These are phyloP conservation scores for Drosophila sordidapex DNA, from an alignment of 2,888 invertebrate genomes.

Conservation along the genomic window DNA sequence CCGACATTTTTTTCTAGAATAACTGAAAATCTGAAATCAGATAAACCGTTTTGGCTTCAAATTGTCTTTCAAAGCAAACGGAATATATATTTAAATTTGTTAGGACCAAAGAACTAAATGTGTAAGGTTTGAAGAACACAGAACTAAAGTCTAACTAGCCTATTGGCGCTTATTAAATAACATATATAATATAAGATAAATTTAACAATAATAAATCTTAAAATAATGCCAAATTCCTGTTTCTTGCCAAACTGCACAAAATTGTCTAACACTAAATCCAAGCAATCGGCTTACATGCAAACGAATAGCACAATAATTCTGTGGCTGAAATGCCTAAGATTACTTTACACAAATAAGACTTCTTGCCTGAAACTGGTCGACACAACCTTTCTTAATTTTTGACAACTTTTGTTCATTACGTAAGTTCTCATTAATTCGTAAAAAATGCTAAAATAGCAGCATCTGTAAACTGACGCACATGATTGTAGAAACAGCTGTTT, in stretches of 20 bases:
- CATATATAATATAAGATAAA: neutral
- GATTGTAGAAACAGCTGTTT: constrained; percentile 22
- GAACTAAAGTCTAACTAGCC: neutral
- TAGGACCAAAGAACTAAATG: neutral
- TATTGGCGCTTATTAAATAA: neutral
- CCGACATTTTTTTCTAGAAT: neutral
- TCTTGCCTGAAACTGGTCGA: neutral
- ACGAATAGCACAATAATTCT: neutral
- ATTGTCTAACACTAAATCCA: neutral
- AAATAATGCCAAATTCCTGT: neutral
- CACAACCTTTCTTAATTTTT: neutral
- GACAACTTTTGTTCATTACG: neutral
- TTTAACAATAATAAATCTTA: neutral
- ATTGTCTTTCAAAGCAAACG: neutral
- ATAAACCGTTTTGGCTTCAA: neutral
- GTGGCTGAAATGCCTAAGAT: neutral
- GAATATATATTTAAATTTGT: neutral
- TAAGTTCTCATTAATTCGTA: neutral
- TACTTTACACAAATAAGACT: neutral
- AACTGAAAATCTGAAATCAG: neutral
- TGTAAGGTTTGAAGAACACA: neutral
- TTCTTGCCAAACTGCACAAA: neutral
- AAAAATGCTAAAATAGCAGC: neutral
- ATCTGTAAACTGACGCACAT: neutral
- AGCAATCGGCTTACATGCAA: neutral